Conservation (phyloP, 2,888 invertebrate genomes). For the Hyposoter didymator region DNA sequence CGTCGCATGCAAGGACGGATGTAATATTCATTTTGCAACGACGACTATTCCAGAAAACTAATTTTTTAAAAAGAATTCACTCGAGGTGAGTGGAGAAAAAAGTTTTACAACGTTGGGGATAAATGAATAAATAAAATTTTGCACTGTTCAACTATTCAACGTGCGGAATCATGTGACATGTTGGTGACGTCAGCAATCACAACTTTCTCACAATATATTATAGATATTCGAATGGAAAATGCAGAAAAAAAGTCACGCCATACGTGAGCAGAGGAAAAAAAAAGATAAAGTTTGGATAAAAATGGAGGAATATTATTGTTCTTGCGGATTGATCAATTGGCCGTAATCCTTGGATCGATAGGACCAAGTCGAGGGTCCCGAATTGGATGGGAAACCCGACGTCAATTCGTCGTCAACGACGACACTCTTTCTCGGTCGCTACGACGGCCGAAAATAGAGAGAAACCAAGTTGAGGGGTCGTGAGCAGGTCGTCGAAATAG, state of each 20-base stretch:
- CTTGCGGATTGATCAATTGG: constrained; percentile 31
- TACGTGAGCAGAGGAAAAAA: background rate
- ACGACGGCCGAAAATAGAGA: constrained; percentile 56
- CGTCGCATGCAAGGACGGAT: background rate
- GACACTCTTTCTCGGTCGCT: constrained; percentile 29
- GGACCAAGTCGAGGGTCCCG: constrained; percentile 48
- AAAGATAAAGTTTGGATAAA: background rate
- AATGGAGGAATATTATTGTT: background rate
- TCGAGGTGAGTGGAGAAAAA: background rate
- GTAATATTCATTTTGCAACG: background rate
- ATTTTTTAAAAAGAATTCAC: background rate
- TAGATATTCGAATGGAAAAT: background rate
- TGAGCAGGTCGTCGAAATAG: constrained; percentile 30
- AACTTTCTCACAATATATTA: background rate
- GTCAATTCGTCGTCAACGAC: constrained; percentile 56
- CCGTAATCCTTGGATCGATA: constrained; percentile 47
- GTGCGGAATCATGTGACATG: background rate
- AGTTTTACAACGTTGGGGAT: background rate
- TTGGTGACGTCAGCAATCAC: background rate
- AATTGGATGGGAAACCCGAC: constrained; percentile 58
- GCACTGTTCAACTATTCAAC: background rate
- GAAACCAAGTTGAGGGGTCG: constrained; percentile 32
- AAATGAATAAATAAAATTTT: background rate
- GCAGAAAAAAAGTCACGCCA: background rate
- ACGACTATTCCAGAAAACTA: background rate